Evolutionary conservation across 2,888 invertebrate species (phyloP).

Genomic region (Nycteola revayana): DNA sequence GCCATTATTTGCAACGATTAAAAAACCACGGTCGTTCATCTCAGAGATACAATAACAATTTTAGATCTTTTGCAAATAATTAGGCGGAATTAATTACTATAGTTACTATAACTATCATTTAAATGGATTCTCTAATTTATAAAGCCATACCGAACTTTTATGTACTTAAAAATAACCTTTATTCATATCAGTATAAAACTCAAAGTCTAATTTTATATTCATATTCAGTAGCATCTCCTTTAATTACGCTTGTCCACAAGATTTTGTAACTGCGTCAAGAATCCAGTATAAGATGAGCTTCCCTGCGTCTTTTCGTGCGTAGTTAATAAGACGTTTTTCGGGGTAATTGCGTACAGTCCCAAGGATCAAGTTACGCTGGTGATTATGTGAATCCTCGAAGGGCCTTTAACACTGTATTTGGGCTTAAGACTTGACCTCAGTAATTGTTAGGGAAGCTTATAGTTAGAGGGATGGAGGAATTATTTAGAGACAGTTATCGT

Average conservation of each 20-base stretch:
- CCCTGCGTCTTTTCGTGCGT: slow-evolving; percentile 3
- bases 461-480: slow-evolving; percentile 32
- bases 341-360: slow-evolving; percentile 27
- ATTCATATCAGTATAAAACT: slow-evolving; percentile 8
- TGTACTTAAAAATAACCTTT: slow-evolving; percentile 16
- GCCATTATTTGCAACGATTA: no score
- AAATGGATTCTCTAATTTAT: slow-evolving; percentile 19
- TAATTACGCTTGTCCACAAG: slow-evolving; percentile 39
- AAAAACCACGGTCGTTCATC: no score
- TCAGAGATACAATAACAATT: no score
- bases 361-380: slow-evolving; percentile 60
- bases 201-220: slow-evolving; percentile 12
- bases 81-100: no score
- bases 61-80: no score
- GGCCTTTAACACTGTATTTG: slow-evolving; percentile 71
- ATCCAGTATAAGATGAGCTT: slow-evolving; percentile 14
- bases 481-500: no score
- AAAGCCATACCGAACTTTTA: background rate
- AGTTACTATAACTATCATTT: slow-evolving; percentile 9
- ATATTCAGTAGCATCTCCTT: slow-evolving; percentile 37
- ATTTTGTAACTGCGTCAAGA: slow-evolving; percentile 40
- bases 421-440: slow-evolving; percentile 67
- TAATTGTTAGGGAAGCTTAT: slow-evolving; percentile 69
- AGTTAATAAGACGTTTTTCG: slow-evolving; percentile 1
- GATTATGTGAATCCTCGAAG: slow-evolving; percentile 66